Evolutionary conservation across 2,888 invertebrate species (phyloP).

Genomic region (Torymus aiolomorphi): DNA sequence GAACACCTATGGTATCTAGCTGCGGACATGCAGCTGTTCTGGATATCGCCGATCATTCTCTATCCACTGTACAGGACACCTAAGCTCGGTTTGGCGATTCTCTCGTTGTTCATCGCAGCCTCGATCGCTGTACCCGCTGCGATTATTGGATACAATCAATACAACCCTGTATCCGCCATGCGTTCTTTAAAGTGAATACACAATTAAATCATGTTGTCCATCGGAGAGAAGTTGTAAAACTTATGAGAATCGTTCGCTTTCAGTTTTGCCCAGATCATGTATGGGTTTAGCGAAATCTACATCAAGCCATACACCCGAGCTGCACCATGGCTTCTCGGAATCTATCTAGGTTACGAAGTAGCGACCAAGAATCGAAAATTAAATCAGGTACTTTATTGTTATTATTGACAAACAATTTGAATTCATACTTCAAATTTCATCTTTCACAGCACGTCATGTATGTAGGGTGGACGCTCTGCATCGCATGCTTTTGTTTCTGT

Average conservation of each 20-base stretch:
- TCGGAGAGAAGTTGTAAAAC: neutral
- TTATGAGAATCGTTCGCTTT: neutral
- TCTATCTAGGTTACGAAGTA: conserved; percentile 34
- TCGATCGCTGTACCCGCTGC: conserved; percentile 68
- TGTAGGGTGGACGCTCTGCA: conserved; percentile 22
- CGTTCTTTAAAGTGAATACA: conserved; percentile 74
- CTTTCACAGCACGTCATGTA: neutral
- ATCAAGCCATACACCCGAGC: conserved; percentile 17
- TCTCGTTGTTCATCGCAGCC: conserved; percentile 63
- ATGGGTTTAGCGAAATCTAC: neutral
- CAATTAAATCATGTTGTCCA: neutral
- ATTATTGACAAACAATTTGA: neutral
- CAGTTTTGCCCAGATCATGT: neutral
- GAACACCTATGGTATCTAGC: conserved; percentile 79
- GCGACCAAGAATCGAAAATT: neutral
- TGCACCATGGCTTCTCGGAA: conserved; percentile 27
- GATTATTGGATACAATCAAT: conserved; percentile 72
- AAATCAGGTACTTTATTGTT: neutral
- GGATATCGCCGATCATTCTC: conserved; percentile 78
- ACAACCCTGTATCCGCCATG: conserved; percentile 60
- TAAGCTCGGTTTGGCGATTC: conserved; percentile 68
- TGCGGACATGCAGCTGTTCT: conserved; percentile 79
- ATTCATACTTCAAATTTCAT: neutral
- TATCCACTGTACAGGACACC: conserved; percentile 75
- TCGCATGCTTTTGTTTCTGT: conserved; percentile 33